phyloP scores from a whole-genome alignment of 2,797 vertebrate genomes.

The Propithecus deckenii region DNA sequence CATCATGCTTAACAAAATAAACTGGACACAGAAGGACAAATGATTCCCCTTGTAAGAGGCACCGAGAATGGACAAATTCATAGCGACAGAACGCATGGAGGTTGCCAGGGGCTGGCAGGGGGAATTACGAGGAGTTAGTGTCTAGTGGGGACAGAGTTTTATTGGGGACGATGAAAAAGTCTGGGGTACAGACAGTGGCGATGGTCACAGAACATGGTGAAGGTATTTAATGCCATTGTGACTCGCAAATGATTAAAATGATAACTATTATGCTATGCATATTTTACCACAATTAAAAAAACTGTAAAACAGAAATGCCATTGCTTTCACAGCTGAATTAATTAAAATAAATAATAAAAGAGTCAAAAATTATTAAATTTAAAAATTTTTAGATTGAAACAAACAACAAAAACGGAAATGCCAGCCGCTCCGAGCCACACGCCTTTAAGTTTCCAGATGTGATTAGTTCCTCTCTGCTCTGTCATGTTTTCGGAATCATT shows the following conservation, averaged over 20 bases:
- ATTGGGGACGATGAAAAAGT: neutral
- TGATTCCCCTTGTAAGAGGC: neutral
- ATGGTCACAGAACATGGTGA: fast-evolving
- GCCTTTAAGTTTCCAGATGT: fast-evolving
- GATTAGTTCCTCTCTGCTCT: neutral
- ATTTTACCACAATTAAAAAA: neutral
- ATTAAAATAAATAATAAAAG: no score
- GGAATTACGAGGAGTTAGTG: no score
- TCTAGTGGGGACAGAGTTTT: no score
- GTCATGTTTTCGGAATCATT: neutral
- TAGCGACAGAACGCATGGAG: no score
- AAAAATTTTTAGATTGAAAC: no score
- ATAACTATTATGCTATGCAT: neutral
- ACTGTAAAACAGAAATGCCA: neutral
- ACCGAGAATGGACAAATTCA: neutral
- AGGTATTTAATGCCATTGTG: no score
- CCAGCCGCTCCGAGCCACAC: neutral
- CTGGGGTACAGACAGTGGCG: neutral
- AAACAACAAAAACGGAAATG: neutral
- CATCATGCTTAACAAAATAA: neutral
- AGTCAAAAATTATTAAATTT: no score
- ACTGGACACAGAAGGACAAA: neutral
- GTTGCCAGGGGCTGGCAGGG: no score
- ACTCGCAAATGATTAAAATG: neutral
- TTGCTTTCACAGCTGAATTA: no score